Evolutionary conservation across 2,113 vertebrate genomes (phyloP), one percentile per base, ranked within the genome.

Genomic region (Notothenia coriiceps): DNA sequence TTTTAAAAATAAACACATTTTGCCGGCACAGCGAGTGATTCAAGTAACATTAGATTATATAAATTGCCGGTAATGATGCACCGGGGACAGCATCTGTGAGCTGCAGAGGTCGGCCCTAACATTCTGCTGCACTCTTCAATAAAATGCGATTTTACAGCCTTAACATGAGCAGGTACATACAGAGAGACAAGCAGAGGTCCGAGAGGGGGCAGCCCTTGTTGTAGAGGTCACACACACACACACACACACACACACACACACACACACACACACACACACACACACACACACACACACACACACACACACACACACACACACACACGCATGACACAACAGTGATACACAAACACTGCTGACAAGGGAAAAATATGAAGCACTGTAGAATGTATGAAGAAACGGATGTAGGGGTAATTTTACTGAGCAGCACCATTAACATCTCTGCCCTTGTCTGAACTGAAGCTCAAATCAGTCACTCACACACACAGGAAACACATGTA

Each of bases 321-420:
- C 65, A 88, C 66, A 82, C 84, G 80, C 80, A 86, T 73, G 22
- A 91, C 87, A 80, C 55, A 25, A 76, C 84, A 77, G 13, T 20
- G 69, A 88, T 69, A 82, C 84, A 82, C 80, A 86, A 77, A 91
- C 87, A 80, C 55, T 74, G 90, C 85, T 89, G 93, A 92, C 89
- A 66, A 59, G 71, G 63, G 76, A 29, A 78, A 80, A 89, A 86
- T 67, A 88, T 57, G 80, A 80, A 74, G 72, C 66, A 40, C 73
- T 66, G 81, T 51, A 50, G 86, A 88, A 89, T 67, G 63, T 79
- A 74, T 82, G 86, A 90, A 87, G 89, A 86, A 90, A 90, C 69
- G 86, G 88, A 92, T 85, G 83, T 64, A n/a, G 61, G 91, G 87
- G 91, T 92, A 88, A 83, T 92, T 94, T 93, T 92, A 92, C 92